phyloP scores from a whole-genome alignment of 2,888 invertebrate species.

The Drosophila subquinaria region DNA sequence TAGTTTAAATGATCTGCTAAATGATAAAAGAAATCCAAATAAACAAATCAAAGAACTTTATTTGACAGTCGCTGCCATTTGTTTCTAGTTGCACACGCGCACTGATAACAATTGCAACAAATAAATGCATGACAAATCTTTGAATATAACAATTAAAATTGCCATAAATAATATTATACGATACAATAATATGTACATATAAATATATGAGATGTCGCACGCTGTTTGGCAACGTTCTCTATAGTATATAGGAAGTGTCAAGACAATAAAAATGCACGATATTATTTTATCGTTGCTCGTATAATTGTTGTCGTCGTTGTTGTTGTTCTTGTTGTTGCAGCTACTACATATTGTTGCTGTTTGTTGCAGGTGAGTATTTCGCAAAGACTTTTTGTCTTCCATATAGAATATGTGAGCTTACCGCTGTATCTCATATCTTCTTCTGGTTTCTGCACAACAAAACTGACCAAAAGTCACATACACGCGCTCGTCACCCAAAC shows the following conservation, averaged over 20 bases:
- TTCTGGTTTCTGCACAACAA: constrained; percentile 70
- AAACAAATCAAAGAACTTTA: constrained; percentile 18
- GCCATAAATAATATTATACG: constrained; percentile 15
- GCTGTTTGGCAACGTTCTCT: constrained; percentile 50
- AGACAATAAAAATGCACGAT: constrained; percentile 79
- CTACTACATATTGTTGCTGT: constrained; percentile 44
- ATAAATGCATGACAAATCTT: constrained; percentile 58
- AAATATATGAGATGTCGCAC: constrained; percentile 53
- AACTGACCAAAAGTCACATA: constrained; percentile 81
- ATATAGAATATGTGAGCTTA: constrained; percentile 70
- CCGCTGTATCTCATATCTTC: constrained; percentile 69
- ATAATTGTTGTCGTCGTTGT: constrained; percentile 37
- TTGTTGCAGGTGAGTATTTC: constrained; percentile 78
- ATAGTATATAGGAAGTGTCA: constrained; percentile 68
- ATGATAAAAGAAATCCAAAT: neutral
- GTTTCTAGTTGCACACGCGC: constrained; percentile 45
- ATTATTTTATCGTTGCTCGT: constrained; percentile 60
- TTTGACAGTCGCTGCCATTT: constrained; percentile 14
- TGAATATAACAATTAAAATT: constrained; percentile 42
- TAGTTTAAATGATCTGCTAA: neutral
- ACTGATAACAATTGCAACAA: constrained; percentile 41
- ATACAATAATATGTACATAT: constrained; percentile 1
- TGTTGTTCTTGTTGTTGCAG: constrained; percentile 18
- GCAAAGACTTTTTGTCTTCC: constrained; percentile 66
- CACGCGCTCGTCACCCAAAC: constrained; percentile 42